phyloP scores from a whole-genome alignment of 2,113 vertebrate genomes.

The Syngnathus typhle region DNA sequence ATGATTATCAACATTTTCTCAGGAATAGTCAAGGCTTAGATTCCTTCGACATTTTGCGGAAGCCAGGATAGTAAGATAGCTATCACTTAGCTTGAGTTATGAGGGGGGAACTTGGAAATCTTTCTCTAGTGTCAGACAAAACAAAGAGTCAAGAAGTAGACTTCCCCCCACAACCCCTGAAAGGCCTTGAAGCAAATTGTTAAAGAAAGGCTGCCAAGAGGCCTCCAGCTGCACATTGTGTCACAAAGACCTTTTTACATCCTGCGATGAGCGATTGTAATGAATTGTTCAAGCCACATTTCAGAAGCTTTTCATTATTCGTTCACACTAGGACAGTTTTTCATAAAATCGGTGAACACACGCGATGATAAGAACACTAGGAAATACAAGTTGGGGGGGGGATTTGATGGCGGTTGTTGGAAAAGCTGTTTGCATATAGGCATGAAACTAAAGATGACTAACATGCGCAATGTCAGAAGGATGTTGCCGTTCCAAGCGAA shows the following conservation, averaged over 20 bases:
- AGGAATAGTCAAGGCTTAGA: background rate
- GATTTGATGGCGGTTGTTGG: slow-evolving; percentile 5
- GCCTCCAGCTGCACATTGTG: background rate
- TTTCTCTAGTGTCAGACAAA: background rate
- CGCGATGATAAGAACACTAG: slow-evolving; percentile 58
- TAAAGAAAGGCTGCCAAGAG: slow-evolving; percentile 2
- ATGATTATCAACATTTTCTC: background rate
- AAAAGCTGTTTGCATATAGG: slow-evolving; percentile 43
- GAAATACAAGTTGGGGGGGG: slow-evolving; percentile 37
- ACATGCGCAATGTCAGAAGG: slow-evolving; percentile 55
- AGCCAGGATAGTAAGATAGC: background rate
- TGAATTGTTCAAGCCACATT: slow-evolving; percentile 25
- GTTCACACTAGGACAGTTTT: background rate
- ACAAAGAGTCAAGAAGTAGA: background rate
- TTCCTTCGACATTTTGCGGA: background rate
- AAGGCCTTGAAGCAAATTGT: background rate
- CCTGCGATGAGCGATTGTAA: slow-evolving; percentile 22
- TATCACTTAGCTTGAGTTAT: background rate
- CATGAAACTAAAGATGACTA: slow-evolving; percentile 50
- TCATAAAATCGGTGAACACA: slow-evolving; percentile 44
- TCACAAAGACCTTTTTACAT: slow-evolving; percentile 7
- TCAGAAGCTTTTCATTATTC: slow-evolving; percentile 8
- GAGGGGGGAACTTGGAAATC: background rate
- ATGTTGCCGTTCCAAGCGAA: slow-evolving; percentile 48
- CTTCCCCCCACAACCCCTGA: background rate